phyloP scores from a whole-genome alignment of 2,888 invertebrate species.

The Parelbella ahira region DNA sequence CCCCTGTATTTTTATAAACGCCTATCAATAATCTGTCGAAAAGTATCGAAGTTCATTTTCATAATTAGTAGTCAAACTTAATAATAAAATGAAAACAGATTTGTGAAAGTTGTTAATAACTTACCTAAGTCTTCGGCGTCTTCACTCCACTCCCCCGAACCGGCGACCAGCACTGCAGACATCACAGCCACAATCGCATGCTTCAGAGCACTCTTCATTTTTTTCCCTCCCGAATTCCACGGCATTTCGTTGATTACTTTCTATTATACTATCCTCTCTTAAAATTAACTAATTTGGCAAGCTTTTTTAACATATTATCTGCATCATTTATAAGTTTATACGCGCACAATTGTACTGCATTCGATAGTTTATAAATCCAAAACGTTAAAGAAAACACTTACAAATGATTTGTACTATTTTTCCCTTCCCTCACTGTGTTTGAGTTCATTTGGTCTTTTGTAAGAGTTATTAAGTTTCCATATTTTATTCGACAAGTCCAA shows the following conservation, averaged over 20 bases:
- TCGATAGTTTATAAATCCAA: too few relatives aligned
- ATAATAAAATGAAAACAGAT: conserved; percentile 18
- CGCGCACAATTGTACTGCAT: too few relatives aligned
- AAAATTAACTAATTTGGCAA: conserved; percentile 18
- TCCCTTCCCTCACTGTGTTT: conserved; percentile 10
- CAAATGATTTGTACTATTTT: too few relatives aligned
- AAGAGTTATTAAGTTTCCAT: conserved; percentile 23
- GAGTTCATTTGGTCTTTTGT: conserved; percentile 21
- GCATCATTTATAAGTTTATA: too few relatives aligned
- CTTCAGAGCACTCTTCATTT: conserved; percentile 45
- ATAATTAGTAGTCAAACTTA: too few relatives aligned
- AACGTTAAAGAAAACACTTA: too few relatives aligned
- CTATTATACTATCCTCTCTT: conserved; percentile 2
- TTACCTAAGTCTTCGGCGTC: conserved; percentile 74
- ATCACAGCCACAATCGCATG: conserved; percentile 45
- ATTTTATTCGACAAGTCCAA: conserved; percentile 21
- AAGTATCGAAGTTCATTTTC: too few relatives aligned
- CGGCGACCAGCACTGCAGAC: conserved; percentile 51
- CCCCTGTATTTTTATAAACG: too few relatives aligned
- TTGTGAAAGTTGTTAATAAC: too few relatives aligned
- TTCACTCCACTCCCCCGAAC: conserved; percentile 73
- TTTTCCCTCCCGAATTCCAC: conserved; percentile 18
- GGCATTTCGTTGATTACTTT: conserved; percentile 23
- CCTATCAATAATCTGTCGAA: too few relatives aligned
- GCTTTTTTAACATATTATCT: too few relatives aligned